Conservation (phyloP, 2,113 vertebrate genomes). For the Orthonyx spaldingii region DNA sequence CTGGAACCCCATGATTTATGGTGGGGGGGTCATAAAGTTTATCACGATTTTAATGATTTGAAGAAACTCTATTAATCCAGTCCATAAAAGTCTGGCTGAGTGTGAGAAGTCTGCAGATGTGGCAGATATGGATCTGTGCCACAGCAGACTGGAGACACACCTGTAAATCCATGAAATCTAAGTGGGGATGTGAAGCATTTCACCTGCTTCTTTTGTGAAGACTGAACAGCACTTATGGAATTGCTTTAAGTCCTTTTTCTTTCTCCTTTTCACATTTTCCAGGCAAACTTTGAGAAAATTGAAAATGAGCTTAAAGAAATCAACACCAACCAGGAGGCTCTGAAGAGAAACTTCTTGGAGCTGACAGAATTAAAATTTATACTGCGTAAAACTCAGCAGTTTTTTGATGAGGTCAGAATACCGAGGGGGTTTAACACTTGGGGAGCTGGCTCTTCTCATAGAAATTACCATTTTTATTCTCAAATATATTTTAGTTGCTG, state of each 20-base stretch:
- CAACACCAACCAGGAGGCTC: conserved; percentile 97
- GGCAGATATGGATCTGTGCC: too few species aligned
- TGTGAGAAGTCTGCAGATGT: neutral
- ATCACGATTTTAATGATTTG: neutral
- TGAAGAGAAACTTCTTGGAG: conserved; percentile 97
- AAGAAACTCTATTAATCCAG: neutral
- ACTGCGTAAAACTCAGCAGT: conserved; percentile 96
- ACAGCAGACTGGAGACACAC: too few species aligned
- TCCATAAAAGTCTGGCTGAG: neutral
- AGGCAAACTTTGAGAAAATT: conserved; percentile 98
- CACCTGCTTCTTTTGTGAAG: neutral
- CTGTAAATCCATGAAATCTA: neutral
- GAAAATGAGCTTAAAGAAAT: conserved; percentile 98
- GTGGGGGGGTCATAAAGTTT: neutral
- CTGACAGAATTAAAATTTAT: conserved; percentile 97
- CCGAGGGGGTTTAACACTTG: conserved; percentile 16
- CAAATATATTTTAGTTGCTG: conserved; percentile 59
- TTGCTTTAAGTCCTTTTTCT: neutral
- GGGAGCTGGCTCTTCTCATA: conserved; percentile 17
- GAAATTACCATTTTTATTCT: conserved; percentile 55
- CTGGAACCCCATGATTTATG: accelerated
- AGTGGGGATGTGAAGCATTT: neutral
- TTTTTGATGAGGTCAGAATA: conserved; percentile 96
- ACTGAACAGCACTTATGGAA: neutral
- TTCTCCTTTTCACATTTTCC: neutral